phyloP scores from a whole-genome alignment of 2,797 vertebrate species.

The Rhodeus uyekii region DNA sequence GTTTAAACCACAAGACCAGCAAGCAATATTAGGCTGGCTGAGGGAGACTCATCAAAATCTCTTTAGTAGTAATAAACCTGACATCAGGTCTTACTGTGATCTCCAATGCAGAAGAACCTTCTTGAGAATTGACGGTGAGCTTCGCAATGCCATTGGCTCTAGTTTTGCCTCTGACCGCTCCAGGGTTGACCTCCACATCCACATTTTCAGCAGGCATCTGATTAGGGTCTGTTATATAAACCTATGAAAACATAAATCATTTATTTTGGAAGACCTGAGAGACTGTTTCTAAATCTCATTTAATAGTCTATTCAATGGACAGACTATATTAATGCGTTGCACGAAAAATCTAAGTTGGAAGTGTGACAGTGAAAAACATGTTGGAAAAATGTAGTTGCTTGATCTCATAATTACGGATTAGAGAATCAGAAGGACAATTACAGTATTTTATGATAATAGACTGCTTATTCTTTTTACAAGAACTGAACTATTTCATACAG shows the following conservation, averaged over 20 bases:
- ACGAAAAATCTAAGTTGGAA: background rate
- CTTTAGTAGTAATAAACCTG: background rate
- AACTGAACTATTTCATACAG: background rate
- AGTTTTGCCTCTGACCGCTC: conserved; percentile 55
- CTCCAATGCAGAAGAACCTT: background rate
- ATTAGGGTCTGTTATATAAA: conserved; percentile 76
- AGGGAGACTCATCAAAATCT: background rate
- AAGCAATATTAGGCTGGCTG: background rate
- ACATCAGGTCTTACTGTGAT: conserved; percentile 48
- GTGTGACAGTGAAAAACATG: background rate
- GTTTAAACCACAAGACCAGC: background rate
- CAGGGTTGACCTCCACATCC: conserved; percentile 52
- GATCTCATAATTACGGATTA: background rate
- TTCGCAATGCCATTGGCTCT: conserved; percentile 70
- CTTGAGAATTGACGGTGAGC: conserved; percentile 72
- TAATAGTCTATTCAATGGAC: background rate
- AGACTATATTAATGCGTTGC: background rate
- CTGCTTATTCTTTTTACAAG: background rate
- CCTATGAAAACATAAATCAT: conserved; percentile 59
- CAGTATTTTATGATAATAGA: background rate
- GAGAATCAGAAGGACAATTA: background rate
- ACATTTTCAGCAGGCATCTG: conserved; percentile 67
- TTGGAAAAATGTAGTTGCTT: background rate
- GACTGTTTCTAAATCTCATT: background rate
- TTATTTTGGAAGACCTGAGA: background rate